Evolutionary conservation across 2,113 vertebrate genomes (phyloP).

Genomic region (Cricetomys ansorgei): DNA sequence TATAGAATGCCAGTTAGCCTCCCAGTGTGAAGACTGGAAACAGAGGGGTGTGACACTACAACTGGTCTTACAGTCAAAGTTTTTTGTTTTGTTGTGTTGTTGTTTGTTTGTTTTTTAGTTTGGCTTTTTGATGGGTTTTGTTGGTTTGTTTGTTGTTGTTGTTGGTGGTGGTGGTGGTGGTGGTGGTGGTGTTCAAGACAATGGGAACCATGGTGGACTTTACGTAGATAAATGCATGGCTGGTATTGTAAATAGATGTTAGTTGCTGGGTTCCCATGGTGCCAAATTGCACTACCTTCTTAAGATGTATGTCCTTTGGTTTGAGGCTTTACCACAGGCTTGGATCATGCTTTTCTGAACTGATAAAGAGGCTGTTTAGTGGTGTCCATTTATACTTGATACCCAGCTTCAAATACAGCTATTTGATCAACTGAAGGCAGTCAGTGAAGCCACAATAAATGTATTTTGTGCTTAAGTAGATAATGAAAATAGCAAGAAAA

Average conservation of each 20-base stretch:
- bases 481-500: conserved; percentile 77
- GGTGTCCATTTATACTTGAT: conserved; percentile 66
- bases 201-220: not conserved
- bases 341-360: not conserved
- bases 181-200: not conserved
- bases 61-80: not conserved
- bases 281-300: not conserved
- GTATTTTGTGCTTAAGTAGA: conserved; percentile 71
- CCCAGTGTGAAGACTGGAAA: accelerated
- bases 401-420: conserved; percentile 35
- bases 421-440: conserved; percentile 58
- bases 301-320: conserved; percentile 33
- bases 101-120: too few species aligned
- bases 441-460: conserved; percentile 70
- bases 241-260: not conserved
- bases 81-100: not conserved
- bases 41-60: not conserved
- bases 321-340: conserved; percentile 43
- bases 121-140: not conserved
- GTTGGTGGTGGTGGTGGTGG: not conserved
- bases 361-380: conserved; percentile 52
- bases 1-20: too few species aligned
- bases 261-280: not conserved
- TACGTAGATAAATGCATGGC: not conserved
- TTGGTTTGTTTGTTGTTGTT: too few species aligned